Evolutionary conservation across 2,888 invertebrate species (phyloP), one percentile per base, ranked within the genome.

Genomic region (Pemphredon lugubris): DNA sequence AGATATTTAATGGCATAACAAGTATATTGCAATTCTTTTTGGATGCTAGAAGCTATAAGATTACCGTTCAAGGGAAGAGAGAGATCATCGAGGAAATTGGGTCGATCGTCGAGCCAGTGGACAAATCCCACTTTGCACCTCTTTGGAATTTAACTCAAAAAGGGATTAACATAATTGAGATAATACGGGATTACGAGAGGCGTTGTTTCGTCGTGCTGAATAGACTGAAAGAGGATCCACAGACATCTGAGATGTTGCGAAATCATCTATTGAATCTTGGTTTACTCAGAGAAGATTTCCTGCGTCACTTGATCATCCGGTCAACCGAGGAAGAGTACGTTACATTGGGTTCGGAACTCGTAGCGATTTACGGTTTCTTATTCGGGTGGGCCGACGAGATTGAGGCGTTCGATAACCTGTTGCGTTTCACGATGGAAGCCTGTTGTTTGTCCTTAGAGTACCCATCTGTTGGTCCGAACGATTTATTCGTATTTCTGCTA

Each of bases 131-230:
- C 23, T 83, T 85, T 26, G 37, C 69, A 0, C 14, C 75, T 1
- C 55, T 80, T 14, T 80, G 64, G 75, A 48, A 53, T 13, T 21
- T 37, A 30, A 51, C 3, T 2, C 40, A 2, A 18, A 66, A 60
- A 20, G 53, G 53, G 1, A 48, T 64, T 0, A 73, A 72, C 21
- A 47, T 82, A 0, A 47, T 64, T 2, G 72, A 83, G 13, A 73
- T 85, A 11, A 74, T 86, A 13, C 72, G 58, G 1, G 84, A 87
- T 51, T 88, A 88, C 32, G 78, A 83, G 23, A 82, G 80, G 58
- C 81, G 83, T 20, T 87, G 81, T 48, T 78, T 78, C 18, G n/a
- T 20, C 2, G 63, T 69, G 13, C 59, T 83, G 7, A 72, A 81
- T 2, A 75, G 48, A 65, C 53, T 77, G 5, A 55, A 75, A 9